Conservation (phyloP, 2,888 invertebrate genomes). For the Pachydiplax longipennis region DNA sequence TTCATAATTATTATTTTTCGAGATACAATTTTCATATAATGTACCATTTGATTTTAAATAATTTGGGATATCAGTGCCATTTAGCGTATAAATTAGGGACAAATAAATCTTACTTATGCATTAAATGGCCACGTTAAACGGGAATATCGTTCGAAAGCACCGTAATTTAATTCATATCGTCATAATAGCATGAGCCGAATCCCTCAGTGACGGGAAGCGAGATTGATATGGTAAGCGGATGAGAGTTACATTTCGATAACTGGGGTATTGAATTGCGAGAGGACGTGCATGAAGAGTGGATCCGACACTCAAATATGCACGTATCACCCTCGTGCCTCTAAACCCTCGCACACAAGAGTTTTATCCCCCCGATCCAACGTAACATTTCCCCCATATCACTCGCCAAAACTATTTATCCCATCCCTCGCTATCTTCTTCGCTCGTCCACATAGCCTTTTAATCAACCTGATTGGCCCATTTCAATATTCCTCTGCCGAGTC, state of each 20-base stretch:
- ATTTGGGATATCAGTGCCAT: no score
- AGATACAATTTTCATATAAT: no score
- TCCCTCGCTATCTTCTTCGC: not conserved
- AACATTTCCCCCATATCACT: not conserved
- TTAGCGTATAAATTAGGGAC: no score
- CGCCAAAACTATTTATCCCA: slow-evolving; percentile 10
- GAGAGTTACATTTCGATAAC: slow-evolving; percentile 10
- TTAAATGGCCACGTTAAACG: not conserved
- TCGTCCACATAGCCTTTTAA: slow-evolving; percentile 27
- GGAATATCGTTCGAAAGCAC: not conserved
- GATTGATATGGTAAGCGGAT: slow-evolving; percentile 19
- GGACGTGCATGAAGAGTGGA: not conserved
- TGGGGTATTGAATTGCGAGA: slow-evolving; percentile 16
- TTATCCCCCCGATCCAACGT: not conserved
- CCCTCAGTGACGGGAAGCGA: not conserved
- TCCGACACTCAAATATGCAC: slow-evolving; percentile 19
- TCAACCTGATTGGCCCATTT: slow-evolving; percentile 42
- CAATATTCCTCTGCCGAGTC: slow-evolving; percentile 15
- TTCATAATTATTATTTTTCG: no score
- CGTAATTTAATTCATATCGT: slow-evolving; percentile 14
- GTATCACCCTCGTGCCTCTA: slow-evolving; percentile 3
- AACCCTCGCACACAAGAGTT: not conserved
- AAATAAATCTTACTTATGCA: not conserved
- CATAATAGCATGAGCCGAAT: slow-evolving; percentile 3
- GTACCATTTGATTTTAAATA: no score